Evolutionary conservation across 2,113 vertebrate genomes (phyloP), one percentile per base, ranked within the genome.

Genomic region (Potamarius usumacintae): DNA sequence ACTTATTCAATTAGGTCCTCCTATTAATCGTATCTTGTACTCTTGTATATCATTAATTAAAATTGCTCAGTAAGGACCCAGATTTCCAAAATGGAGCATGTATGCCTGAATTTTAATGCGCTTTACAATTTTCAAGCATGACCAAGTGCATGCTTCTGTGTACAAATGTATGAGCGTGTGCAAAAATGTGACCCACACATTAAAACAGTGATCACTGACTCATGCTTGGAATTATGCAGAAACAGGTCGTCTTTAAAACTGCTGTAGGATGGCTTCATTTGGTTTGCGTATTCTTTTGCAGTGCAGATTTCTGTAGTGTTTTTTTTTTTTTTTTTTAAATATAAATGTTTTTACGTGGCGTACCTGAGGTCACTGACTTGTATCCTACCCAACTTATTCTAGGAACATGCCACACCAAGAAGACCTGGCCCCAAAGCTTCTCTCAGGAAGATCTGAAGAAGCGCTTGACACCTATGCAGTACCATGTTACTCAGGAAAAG

Each of bases 401-500:
- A 99, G 98, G 97, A 94, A 96, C 97, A 92, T 89, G 96, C 89
- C 96, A 96, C 91, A 96, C 96, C 91, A 98, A 97, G 95, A 98
- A 96, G 92, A 96, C 94, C 86, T 99, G 95, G 96, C 97, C 97
- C 76, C 94, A 96, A 93, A 95, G 93, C 89, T 99, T 99, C 94
- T 91, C 97, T 87, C 94, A 96, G 93, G 95, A 99, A 93, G 98
- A 99, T 87, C 94, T 99, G 95, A 97, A 91, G 94, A 96, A 97
- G 91, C 96, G 97, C 18, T 95, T 99, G 88, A 97, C 97, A 9
- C 97, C 97, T 15, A 92, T 95, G 92, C 97, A 99, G 91, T 99
- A 96, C 95, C 97, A 97, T 90, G 96, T 99, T 82, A 99, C 98
- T 92, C 98, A 99, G 95, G 97, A 99, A 92, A 97, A 96, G 92